phyloP scores from a whole-genome alignment of 2,113 vertebrate genomes.

The Bucco capensis region DNA sequence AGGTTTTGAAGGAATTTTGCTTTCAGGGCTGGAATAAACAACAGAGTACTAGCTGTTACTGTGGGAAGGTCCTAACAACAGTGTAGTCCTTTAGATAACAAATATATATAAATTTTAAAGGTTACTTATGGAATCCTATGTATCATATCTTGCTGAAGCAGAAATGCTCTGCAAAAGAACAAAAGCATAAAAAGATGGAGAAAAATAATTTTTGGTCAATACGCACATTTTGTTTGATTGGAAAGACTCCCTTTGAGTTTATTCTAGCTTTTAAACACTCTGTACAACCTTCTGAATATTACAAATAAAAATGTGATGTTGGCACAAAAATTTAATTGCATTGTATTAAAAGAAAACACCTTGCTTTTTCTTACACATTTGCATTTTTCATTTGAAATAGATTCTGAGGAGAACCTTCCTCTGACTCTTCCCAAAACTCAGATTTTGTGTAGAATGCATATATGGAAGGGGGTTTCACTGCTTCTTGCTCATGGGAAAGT shows the following conservation, averaged over 20 bases:
- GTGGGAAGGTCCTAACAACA: not conserved
- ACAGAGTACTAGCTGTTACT: not conserved
- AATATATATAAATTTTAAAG: not conserved
- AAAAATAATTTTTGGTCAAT: not conserved
- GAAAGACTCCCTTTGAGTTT: not conserved
- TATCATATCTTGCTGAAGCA: not conserved
- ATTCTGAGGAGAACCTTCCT: not conserved
- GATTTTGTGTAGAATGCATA: not conserved
- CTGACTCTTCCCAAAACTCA: not conserved
- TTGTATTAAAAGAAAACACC: not conserved
- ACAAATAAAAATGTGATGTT: not conserved
- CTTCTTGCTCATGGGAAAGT: slow-evolving; percentile 43
- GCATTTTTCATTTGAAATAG: not conserved
- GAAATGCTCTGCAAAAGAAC: not conserved
- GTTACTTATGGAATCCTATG: not conserved
- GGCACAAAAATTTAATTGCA: not conserved
- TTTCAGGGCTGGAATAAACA: not conserved
- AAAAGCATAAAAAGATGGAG: not conserved
- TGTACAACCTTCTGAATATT: not conserved
- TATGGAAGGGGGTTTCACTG: not conserved
- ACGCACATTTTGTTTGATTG: not conserved
- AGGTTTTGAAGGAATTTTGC: not conserved
- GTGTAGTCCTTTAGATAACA: not conserved
- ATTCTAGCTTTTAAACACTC: not conserved
- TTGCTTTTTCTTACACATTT: not conserved